Percentiles rank a stretch among this genome's conserved stretches.
Conservation (phyloP, 2,888 invertebrate species). For the Perdita meconis region DNA sequence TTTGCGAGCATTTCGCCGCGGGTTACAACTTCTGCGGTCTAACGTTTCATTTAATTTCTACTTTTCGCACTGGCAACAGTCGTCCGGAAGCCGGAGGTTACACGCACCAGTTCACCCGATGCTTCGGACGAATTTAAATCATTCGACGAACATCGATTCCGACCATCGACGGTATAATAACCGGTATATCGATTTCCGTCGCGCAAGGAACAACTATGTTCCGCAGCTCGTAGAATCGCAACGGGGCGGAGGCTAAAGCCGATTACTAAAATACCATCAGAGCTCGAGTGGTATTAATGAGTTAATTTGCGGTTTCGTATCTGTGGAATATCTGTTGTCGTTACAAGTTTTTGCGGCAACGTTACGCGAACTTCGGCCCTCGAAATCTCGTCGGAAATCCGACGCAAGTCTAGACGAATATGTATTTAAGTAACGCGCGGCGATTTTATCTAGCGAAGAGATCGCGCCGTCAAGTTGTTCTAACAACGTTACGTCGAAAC, state of each 20-base stretch:
- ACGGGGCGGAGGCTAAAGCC: conserved; percentile 15
- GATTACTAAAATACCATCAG: conserved; percentile 31
- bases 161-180: neutral
- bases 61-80: neutral
- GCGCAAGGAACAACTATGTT: neutral
- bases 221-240: neutral
- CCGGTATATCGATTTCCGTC: neutral
- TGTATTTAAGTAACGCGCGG: conserved; percentile 12
- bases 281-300: neutral
- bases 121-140: conserved; percentile 10
- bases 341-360: conserved; percentile 13
- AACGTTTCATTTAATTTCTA: conserved; percentile 31
- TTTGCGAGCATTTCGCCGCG: conserved; percentile 19
- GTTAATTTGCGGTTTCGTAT: conserved; percentile 27
- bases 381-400: conserved; percentile 10
- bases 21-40: conserved; percentile 3
- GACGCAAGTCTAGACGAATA: conserved; percentile 4
- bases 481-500: neutral
- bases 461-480: neutral
- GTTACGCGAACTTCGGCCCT: conserved; percentile 2
- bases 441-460: conserved; percentile 9
- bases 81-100: conserved; percentile 19
- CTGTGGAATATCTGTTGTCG: conserved; percentile 8
- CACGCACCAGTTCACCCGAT: conserved; percentile 3
- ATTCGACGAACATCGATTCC: conserved; percentile 3